phyloP scores from a whole-genome alignment of 1,140 invertebrate genomes.

The Pachypsylla venusta region DNA sequence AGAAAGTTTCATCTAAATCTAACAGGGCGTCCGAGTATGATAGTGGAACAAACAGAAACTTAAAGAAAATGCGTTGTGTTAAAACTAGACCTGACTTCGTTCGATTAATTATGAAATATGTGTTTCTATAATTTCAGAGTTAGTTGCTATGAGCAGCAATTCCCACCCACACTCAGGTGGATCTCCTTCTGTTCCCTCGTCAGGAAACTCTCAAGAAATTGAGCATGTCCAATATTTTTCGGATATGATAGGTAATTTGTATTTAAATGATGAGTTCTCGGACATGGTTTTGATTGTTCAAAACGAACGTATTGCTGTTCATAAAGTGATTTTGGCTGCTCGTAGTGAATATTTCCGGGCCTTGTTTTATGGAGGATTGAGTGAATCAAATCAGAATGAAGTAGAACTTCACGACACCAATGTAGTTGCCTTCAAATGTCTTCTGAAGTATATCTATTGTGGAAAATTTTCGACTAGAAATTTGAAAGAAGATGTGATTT shows the following conservation, averaged over 20 bases:
- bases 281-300: conserved; percentile 84
- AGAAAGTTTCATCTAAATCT: too few species aligned
- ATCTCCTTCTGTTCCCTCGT: background rate
- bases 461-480: conserved; percentile 69
- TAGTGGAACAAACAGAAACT: too few species aligned
- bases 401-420: conserved; percentile 73
- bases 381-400: conserved; percentile 67
- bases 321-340: conserved; percentile 81
- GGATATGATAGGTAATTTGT: conserved; percentile 65
- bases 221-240: conserved; percentile 36
- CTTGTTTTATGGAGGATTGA: conserved; percentile 78
- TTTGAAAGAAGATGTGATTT: conserved; percentile 67
- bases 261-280: conserved; percentile 72
- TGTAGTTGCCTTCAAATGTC: conserved; percentile 72
- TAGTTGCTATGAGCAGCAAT: conserved; percentile 3
- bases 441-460: conserved; percentile 92
- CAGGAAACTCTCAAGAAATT: conserved; percentile 19
- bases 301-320: conserved; percentile 64
- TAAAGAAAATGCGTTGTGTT: too few species aligned
- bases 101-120: too few species aligned
- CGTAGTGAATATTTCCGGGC: conserved; percentile 75
- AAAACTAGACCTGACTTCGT: too few species aligned
- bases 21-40: too few species aligned
- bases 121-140: conserved; percentile 1
- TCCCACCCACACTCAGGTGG: background rate